Base-by-base conservation (phyloP, 2,113 vertebrate species). In the Hemicordylus capensis region DNA sequence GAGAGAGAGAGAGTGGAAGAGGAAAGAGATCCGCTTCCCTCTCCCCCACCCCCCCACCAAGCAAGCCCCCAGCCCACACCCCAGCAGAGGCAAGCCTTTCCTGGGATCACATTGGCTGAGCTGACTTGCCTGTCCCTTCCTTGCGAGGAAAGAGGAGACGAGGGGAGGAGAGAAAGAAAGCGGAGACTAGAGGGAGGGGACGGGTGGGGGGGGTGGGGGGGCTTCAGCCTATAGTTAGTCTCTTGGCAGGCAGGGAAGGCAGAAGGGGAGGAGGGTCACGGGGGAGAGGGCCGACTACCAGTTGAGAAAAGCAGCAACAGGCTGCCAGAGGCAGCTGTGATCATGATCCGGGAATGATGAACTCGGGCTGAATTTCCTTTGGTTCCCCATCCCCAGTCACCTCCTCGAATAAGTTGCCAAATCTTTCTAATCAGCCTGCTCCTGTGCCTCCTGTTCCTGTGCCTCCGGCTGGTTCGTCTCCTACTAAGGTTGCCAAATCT, bases 101-200 rank as follows among this genome's bases (percentile, higher is more conserved):
- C 67, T 4, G 44, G 59, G 81, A 69, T 75, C 70, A 48, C 76
- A 82, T 66, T 86, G 85, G 88, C 67, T 85, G 84, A 37, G 9
- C 39, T 4, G 9, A 42, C n/a, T 63, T 78, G 61, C 70, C 80
- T 85, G 37, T 61, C 61, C 77, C 31, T 72, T 73, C 46, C 37
- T 66, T 61, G 37, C 51, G 19, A 12, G 51, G 44, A 48, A 58
- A 64, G 63, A 37, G 31, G 42, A 34, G 56, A 34, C 39, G 26
- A 80, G 74, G 54, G 78, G 74, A 76, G 64, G 44, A 12, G 31
- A 59, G 12, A 46, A 14, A 12, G 7, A 54, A 8, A n/a, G 37
- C 2, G 37, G 37, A 69, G 67, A 69, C 51, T 12, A 14, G 22
- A 15, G 8, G 15, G 75, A 31, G 4, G 44, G 46, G 15, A 28